These are phyloP conservation scores for Lypha dubia DNA, from an alignment of 2,888 invertebrate genomes.

Conservation along the genomic window DNA sequence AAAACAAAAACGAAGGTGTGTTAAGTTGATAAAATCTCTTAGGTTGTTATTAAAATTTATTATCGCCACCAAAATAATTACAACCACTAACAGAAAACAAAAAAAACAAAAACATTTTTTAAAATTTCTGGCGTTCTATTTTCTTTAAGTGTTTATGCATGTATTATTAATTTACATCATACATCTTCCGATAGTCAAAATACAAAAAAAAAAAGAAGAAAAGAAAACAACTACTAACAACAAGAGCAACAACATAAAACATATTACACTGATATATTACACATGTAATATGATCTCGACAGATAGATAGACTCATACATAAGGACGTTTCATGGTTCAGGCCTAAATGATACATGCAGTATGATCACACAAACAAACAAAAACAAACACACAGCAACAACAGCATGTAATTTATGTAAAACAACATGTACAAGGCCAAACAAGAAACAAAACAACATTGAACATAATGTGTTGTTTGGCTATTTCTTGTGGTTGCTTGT, in stretches of 20 bases:
- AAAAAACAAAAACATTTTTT: too few species aligned
- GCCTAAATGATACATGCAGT: conserved; percentile 52
- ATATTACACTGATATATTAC: conserved; percentile 69
- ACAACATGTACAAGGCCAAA: conserved; percentile 65
- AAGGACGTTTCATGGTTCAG: conserved; percentile 13
- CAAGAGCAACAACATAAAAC: conserved; percentile 43
- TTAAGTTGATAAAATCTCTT: conserved; percentile 70
- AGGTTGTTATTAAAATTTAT: conserved; percentile 32
- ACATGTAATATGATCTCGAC: conserved; percentile 62
- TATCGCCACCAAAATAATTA: conserved; percentile 28
- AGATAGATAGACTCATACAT: conserved; percentile 8
- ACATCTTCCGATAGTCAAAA: conserved; percentile 75
- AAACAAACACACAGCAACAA: too few species aligned
- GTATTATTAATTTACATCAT: conserved; percentile 80
- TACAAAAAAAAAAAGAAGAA: too few species aligned
- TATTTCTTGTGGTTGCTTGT: background rate
- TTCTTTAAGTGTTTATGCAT: conserved; percentile 79
- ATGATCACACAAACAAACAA: conserved; percentile 56
- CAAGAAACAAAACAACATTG: conserved; percentile 29
- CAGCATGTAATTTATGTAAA: conserved; percentile 70
- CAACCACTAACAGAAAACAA: conserved; percentile 19
- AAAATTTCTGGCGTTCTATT: conserved; percentile 19
- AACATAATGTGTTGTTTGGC: conserved; percentile 28
- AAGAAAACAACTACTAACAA: conserved; percentile 20
- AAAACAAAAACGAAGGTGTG: conserved; percentile 62